phyloP scores from a whole-genome alignment of 2,888 invertebrate species.

The Agonum fuliginosum region DNA sequence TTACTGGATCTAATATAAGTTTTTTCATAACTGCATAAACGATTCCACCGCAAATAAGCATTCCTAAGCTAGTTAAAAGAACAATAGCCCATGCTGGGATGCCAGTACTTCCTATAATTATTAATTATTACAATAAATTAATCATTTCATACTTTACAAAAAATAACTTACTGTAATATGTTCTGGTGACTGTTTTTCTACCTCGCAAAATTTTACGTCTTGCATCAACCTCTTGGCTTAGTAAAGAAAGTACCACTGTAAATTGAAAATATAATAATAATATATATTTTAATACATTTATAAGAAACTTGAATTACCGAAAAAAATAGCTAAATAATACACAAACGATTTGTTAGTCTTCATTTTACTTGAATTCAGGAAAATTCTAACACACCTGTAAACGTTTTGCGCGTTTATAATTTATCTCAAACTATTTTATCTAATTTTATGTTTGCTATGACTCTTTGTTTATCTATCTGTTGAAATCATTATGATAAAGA shows the following conservation, averaged over 20 bases:
- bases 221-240: conserved; percentile 84
- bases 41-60: conserved; percentile 82
- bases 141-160: conserved; percentile 1
- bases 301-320: conserved; percentile 72
- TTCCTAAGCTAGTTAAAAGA: conserved; percentile 80
- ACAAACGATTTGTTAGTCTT: conserved; percentile 71
- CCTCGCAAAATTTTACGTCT: conserved; percentile 87
- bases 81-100: conserved; percentile 88
- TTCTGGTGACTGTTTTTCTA: conserved; percentile 84
- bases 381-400: conserved; percentile 6
- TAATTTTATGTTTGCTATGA: conserved; percentile 45
- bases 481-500: conserved; percentile 49
- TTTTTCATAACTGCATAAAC: conserved; percentile 82
- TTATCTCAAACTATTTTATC: conserved; percentile 42
- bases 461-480: conserved; percentile 51
- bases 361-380: conserved; percentile 69
- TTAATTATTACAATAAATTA: too few relatives aligned
- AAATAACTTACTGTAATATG: conserved; percentile 83
- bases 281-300: conserved; percentile 38
- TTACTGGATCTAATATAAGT: conserved; percentile 77
- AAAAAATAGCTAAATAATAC: conserved; percentile 75
- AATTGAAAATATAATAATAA: conserved; percentile 66
- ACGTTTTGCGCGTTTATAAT: background rate
- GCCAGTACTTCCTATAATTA: conserved; percentile 77
- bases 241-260: conserved; percentile 80